These are phyloP conservation scores for Rattus rattus DNA, from an alignment of 2,113 vertebrate species.

Conservation along the genomic window DNA sequence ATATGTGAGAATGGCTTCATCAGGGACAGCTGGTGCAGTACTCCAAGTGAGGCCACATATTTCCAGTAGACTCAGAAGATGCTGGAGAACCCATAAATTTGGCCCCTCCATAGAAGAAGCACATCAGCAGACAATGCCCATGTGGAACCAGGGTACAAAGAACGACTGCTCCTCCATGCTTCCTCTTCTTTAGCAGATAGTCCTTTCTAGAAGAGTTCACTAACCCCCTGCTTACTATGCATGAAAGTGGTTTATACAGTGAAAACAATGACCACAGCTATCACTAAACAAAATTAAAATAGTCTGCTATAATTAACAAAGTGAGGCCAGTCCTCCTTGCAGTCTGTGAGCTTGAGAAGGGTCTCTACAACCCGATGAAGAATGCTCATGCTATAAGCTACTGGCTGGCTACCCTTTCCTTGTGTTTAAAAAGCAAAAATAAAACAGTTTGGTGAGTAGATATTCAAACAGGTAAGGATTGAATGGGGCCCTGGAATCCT, in stretches of 20 bases:
- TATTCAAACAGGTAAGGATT: neutral
- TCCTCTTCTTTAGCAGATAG: neutral
- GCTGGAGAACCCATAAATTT: neutral
- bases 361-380: neutral
- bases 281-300: constrained; percentile 7
- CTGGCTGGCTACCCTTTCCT: neutral
- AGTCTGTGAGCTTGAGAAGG: constrained; percentile 34
- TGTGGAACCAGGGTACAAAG: neutral
- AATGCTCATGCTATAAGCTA: neutral
- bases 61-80: neutral
- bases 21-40: neutral
- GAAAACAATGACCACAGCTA: neutral
- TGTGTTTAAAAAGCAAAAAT: neutral
- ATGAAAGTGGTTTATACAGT: constrained; percentile 13
- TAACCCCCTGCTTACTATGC: neutral
- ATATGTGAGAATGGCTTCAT: neutral
- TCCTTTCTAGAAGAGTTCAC: neutral
- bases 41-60: neutral
- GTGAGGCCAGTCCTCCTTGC: neutral
- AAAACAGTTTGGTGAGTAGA: neutral
- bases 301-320: neutral
- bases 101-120: neutral
- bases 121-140: neutral
- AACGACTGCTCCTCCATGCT: neutral
- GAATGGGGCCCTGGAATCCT: neutral